A percentile compares a stretch with the other conserved stretches of the same genome.
These are phyloP conservation scores for Leptopilina syphax DNA, from an alignment of 2,888 invertebrate species.

Conservation along the genomic window DNA sequence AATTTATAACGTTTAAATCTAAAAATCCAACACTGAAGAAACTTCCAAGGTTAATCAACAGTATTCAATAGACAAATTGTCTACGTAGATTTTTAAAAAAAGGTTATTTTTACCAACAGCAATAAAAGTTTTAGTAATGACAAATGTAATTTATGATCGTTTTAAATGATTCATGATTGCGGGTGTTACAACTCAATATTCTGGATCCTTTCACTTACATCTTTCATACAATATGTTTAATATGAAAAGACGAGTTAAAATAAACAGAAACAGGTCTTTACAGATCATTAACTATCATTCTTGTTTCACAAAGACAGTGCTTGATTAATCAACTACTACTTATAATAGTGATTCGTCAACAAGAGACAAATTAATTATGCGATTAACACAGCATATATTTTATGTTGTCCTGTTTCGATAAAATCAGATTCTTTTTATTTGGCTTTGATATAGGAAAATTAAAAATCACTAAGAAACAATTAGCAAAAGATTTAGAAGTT, in stretches of 20 bases:
- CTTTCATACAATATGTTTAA: neutral
- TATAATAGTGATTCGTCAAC: slow-evolving; percentile 13
- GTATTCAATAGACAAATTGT: no score
- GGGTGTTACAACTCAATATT: neutral
- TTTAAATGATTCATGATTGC: neutral
- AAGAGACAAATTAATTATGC: slow-evolving; percentile 20
- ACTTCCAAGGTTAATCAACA: no score
- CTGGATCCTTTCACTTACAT: slow-evolving; percentile 18
- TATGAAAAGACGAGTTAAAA: neutral
- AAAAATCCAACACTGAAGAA: no score
- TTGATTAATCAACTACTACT: neutral
- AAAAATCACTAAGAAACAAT: neutral
- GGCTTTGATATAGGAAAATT: neutral
- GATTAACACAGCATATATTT: neutral
- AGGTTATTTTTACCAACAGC: no score
- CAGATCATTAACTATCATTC: slow-evolving; percentile 15
- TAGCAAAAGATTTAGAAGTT: neutral
- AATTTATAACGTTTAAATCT: no score
- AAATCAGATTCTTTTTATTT: slow-evolving; percentile 5
- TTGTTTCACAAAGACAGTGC: slow-evolving; percentile 12
- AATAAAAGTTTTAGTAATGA: no score
- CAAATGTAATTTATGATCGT: no score
- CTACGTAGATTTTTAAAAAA: no score
- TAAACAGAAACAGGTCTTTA: neutral
- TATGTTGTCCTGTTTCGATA: neutral